Conservation (phyloP, 2,113 vertebrate species). For the Phoenicopterus ruber region DNA sequence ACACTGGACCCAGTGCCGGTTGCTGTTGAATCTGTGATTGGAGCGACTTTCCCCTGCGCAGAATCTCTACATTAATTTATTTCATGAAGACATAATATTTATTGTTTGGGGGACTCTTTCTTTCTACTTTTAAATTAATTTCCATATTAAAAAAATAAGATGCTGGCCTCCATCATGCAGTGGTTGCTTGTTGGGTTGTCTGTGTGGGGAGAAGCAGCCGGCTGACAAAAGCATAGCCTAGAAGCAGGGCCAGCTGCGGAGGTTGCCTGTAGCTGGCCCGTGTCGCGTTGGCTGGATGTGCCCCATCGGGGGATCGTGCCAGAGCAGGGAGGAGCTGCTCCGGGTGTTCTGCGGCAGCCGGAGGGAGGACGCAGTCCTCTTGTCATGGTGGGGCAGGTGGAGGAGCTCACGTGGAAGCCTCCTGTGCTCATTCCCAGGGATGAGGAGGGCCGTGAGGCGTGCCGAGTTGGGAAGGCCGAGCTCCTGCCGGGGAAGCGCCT, state of each 20-base stretch:
- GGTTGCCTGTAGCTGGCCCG: not conserved
- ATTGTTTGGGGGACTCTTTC: conserved; percentile 65
- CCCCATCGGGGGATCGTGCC: not conserved
- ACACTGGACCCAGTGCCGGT: not conserved
- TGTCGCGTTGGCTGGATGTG: not conserved
- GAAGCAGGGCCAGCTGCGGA: not conserved
- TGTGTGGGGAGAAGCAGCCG: not conserved
- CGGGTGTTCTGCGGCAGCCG: not conserved
- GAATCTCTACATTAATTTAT: conserved; percentile 76
- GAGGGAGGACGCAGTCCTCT: not conserved
- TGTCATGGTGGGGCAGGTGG: not conserved
- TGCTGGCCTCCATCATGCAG: conserved; percentile 14
- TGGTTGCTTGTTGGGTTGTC: conserved; percentile 17
- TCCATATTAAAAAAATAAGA: conserved; percentile 25
- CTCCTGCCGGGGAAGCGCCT: not conserved
- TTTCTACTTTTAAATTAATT: conserved; percentile 62
- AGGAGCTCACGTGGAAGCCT: not conserved
- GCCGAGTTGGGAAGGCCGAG: not conserved
- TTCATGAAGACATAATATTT: conserved; percentile 75
- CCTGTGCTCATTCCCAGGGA: not conserved
- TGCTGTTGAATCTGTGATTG: conserved; percentile 37
- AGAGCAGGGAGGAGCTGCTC: not conserved
- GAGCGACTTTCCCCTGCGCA: conserved; percentile 2
- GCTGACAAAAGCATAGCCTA: not conserved
- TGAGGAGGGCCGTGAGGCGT: not conserved